Percentiles rank a stretch among this genome's conserved stretches.
Conservation (phyloP, 2,113 vertebrate species). For the Osmerus mordax region DNA sequence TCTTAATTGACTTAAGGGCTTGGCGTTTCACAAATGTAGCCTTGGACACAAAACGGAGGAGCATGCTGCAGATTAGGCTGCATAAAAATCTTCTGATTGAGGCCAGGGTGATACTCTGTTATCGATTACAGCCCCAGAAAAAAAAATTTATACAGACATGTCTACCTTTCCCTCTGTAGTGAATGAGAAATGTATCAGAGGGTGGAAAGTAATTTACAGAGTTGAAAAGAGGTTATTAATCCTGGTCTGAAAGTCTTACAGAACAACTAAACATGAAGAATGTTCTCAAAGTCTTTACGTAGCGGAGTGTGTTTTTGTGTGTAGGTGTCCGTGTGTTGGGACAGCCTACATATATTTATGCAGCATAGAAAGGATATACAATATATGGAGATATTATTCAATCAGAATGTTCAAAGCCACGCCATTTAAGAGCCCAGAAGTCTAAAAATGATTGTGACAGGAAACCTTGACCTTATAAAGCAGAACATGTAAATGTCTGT, state of each 20-base stretch:
- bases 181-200: conserved; percentile 12
- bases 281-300: not conserved
- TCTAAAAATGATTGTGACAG: no score
- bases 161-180: conserved; percentile 18
- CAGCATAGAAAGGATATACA: not conserved
- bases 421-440: no score
- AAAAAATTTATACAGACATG: conserved; percentile 28
- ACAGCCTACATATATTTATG: not conserved
- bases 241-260: not conserved
- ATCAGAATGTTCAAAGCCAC: no score
- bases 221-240: conserved; percentile 2
- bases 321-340: not conserved
- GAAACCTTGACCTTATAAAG: no score
- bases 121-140: conserved; percentile 24
- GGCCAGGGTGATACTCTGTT: conserved; percentile 8
- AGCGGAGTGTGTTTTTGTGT: not conserved
- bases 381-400: not conserved
- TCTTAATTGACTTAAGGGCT: no score
- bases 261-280: not conserved
- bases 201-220: conserved; percentile 30
- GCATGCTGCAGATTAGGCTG: no score
- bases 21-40: no score
- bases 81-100: not conserved
- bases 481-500: no score
- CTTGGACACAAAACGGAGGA: no score